These are phyloP conservation scores for Stichodactyla helianthus DNA, from an alignment of 64 coral and sea anemone species.

Conservation along the genomic window DNA sequence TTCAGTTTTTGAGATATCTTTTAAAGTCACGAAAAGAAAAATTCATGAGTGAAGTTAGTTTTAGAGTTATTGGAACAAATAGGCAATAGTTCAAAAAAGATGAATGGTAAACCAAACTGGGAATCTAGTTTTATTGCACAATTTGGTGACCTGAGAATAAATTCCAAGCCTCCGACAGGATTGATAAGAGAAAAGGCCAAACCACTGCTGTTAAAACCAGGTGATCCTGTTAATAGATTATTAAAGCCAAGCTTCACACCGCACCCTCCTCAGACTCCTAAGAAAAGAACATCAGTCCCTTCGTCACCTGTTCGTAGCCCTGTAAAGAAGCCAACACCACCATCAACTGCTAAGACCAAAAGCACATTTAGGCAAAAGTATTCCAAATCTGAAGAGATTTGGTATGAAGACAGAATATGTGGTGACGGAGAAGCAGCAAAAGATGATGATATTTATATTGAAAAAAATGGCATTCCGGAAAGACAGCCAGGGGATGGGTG, in stretches of 20 bases:
- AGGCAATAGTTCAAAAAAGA: not conserved
- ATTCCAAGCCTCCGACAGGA: slow-evolving; percentile 24
- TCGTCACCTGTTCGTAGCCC: not conserved
- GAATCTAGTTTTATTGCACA: slow-evolving; percentile 7
- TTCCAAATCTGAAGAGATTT: slow-evolving; percentile 11
- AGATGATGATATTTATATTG: slow-evolving; percentile 11
- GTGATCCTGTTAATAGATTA: not conserved
- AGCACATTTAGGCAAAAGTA: slow-evolving; percentile 5
- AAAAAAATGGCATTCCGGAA: slow-evolving; percentile 55
- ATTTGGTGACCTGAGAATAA: slow-evolving; percentile 12
- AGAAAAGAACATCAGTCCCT: not conserved
- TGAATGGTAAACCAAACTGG: not conserved
- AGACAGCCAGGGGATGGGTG: slow-evolving; percentile 80
- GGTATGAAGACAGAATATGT: slow-evolving; percentile 44
- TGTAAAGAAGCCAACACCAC: slow-evolving; percentile 31
- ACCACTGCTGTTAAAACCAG: slow-evolving; percentile 3
- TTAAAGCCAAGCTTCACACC: not conserved
- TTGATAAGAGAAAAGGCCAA: slow-evolving; percentile 24
- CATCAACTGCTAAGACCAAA: slow-evolving; percentile 5
- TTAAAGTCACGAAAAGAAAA: not conserved
- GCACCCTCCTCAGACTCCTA: slow-evolving; percentile 8
- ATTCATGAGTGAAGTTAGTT: not conserved
- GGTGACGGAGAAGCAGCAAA: slow-evolving; percentile 82
- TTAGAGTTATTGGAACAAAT: not conserved
- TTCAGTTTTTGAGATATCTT: not conserved